These are phyloP conservation scores for Theretra japonica DNA, from an alignment of 2,888 invertebrate species.

Conservation along the genomic window DNA sequence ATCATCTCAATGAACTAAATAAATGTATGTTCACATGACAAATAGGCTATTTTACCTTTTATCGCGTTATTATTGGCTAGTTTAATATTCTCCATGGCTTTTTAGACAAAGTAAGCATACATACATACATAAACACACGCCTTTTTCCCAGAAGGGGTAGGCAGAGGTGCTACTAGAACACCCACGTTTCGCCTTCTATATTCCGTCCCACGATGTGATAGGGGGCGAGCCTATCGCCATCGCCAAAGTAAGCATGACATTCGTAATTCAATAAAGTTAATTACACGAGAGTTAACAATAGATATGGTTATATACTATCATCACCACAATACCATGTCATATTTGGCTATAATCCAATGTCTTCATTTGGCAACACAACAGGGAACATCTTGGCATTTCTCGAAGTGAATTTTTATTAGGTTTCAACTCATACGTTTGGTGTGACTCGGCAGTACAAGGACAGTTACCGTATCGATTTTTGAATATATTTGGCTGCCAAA, in stretches of 20 bases:
- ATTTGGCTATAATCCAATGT: constrained; percentile 26
- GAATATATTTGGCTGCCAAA: not conserved
- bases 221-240: too few relatives aligned
- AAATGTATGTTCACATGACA: too few relatives aligned
- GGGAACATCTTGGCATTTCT: constrained; percentile 17
- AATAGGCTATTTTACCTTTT: too few relatives aligned
- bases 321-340: constrained; percentile 19
- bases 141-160: too few relatives aligned
- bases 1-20: too few relatives aligned
- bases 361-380: constrained; percentile 25
- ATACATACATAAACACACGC: too few relatives aligned
- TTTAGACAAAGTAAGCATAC: not conserved
- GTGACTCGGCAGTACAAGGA: not conserved
- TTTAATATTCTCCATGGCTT: not conserved
- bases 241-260: not conserved
- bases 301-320: not conserved
- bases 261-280: not conserved
- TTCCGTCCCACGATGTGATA: too few relatives aligned
- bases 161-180: too few relatives aligned
- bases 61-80: too few relatives aligned
- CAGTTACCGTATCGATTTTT: not conserved
- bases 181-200: too few relatives aligned
- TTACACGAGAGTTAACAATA: not conserved
- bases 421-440: not conserved
- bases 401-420: constrained; percentile 8